phyloP scores from a whole-genome alignment of 2,797 vertebrate genomes.

The Vireo griseus region DNA sequence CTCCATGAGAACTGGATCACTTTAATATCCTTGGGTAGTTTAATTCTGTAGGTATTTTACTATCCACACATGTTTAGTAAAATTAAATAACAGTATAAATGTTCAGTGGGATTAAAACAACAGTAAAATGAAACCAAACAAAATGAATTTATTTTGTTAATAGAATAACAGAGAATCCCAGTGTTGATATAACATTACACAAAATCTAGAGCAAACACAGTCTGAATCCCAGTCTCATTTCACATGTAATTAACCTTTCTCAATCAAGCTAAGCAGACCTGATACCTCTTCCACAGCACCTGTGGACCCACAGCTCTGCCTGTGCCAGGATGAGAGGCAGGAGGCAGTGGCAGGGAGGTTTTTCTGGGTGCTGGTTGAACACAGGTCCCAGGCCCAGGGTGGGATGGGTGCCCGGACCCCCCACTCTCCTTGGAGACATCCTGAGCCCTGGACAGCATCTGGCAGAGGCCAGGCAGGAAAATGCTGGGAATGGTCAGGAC shows the following conservation, averaged over 20 bases:
- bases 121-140: constrained; percentile 81
- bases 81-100: constrained; percentile 80
- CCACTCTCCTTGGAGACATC: background rate
- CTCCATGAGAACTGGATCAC: constrained; percentile 75
- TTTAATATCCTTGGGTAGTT: constrained; percentile 76
- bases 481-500: rapidly evolving
- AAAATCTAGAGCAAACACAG: constrained; percentile 81
- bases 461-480: background rate
- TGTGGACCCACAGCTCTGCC: background rate
- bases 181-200: constrained; percentile 79
- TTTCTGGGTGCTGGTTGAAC: background rate
- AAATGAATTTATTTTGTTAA: constrained; percentile 81
- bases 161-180: constrained; percentile 79
- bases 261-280: constrained; percentile 77
- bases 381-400: rapidly evolving
- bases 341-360: background rate
- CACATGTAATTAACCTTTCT: constrained; percentile 83
- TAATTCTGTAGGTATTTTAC: constrained; percentile 78
- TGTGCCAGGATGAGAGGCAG: background rate
- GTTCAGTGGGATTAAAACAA: constrained; percentile 78
- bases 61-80: constrained; percentile 76
- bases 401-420: rapidly evolving
- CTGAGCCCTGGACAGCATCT: rapidly evolving
- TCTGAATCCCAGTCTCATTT: constrained; percentile 79
- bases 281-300: constrained; percentile 56